phyloP scores from a whole-genome alignment of 2,797 vertebrate species.

The Spondyliosoma cantharus region DNA sequence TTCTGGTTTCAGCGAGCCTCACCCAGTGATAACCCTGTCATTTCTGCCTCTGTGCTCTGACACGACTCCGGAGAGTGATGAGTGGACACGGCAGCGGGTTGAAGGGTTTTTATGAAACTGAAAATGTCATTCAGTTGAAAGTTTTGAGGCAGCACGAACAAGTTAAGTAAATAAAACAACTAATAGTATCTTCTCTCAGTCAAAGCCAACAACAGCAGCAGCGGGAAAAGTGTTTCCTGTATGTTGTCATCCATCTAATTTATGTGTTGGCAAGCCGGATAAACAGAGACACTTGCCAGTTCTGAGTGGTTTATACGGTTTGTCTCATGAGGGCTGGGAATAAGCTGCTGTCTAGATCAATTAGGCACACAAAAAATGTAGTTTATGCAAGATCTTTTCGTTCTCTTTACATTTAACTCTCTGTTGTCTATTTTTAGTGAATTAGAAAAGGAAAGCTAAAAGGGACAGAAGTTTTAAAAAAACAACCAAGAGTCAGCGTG shows the following conservation, averaged over 20 bases:
- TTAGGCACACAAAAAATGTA: background rate
- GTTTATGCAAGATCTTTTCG: background rate
- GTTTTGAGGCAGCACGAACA: background rate
- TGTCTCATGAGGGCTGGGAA: slow-evolving; percentile 9
- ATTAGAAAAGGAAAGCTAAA: background rate
- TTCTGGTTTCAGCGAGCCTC: background rate
- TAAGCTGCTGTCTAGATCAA: background rate
- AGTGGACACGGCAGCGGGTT: background rate
- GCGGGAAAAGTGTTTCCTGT: slow-evolving; percentile 1
- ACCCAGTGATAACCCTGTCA: slow-evolving; percentile 6
- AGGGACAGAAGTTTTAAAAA: slow-evolving; percentile 14
- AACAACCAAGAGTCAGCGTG: background rate
- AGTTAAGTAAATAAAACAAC: slow-evolving; percentile 7
- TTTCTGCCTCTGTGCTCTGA: background rate
- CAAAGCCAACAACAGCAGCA: background rate
- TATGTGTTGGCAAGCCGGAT: background rate
- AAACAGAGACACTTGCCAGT: slow-evolving; percentile 9
- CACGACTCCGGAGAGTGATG: background rate
- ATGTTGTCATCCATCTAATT: slow-evolving; percentile 13
- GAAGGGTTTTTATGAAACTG: background rate
- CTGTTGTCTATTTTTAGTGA: background rate
- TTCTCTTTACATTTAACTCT: background rate
- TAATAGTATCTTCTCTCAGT: background rate
- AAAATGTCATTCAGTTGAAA: background rate
- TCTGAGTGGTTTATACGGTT: slow-evolving; percentile 6